Conservation (phyloP, 2,113 vertebrate genomes). For the Regulus satrapa region DNA sequence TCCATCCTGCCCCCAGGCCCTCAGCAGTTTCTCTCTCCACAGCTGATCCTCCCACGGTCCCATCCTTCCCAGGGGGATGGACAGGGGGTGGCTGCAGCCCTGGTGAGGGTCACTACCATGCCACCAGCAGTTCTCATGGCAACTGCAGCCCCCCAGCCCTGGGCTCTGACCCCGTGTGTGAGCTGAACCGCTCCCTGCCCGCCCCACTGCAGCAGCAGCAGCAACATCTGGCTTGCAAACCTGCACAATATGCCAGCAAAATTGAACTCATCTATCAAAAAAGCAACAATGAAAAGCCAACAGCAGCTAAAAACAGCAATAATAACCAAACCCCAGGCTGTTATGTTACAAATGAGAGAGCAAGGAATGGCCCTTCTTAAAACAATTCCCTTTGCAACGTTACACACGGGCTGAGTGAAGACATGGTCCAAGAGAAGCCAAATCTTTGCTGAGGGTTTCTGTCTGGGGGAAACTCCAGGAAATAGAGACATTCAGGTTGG, state of each 20-base stretch:
- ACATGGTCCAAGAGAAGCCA: neutral
- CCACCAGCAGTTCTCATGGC: neutral
- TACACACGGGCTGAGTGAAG: neutral
- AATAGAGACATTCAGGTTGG: neutral
- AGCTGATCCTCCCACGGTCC: rapidly evolving
- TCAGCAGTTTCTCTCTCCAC: neutral
- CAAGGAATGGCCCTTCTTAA: neutral
- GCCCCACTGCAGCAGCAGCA: neutral
- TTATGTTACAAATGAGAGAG: neutral
- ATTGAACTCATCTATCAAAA: conserved; percentile 60
- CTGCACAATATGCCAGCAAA: conserved; percentile 21
- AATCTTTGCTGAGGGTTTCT: neutral
- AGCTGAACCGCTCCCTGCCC: neutral
- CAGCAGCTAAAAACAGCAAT: neutral
- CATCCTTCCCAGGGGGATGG: neutral
- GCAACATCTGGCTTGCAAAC: conserved; percentile 36
- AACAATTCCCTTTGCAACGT: neutral
- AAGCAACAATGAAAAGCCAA: neutral
- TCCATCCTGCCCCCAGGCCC: neutral
- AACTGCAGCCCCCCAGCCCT: neutral
- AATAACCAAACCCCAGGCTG: conserved; percentile 44
- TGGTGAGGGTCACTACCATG: rapidly evolving
- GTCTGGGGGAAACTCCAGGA: neutral
- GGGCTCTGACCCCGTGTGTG: neutral
- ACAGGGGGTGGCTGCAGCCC: neutral